Conservation (phyloP, 2,888 invertebrate genomes). For the Anthophora plumipes region DNA sequence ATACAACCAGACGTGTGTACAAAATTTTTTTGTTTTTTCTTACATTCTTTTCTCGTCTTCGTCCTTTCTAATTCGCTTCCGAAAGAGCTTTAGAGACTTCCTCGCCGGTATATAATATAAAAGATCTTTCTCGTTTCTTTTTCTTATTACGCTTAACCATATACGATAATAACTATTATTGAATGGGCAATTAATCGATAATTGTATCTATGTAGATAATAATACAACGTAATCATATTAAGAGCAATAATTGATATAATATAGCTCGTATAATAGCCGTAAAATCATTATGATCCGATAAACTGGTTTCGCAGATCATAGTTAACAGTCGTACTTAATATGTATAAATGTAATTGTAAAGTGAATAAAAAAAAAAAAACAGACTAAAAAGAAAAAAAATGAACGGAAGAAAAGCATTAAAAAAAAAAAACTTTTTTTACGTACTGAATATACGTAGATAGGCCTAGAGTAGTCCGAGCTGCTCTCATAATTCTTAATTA, state of each 20-base stretch:
- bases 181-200: constrained; percentile 64
- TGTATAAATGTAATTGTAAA: constrained; percentile 43
- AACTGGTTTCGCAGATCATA: constrained; percentile 48
- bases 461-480: constrained; percentile 80
- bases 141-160: constrained; percentile 61
- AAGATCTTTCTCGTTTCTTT: constrained; percentile 49
- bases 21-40: constrained; percentile 38
- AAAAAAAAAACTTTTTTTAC: constrained; percentile 66
- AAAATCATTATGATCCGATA: constrained; percentile 56
- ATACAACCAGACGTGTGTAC: constrained; percentile 38
- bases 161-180: constrained; percentile 61
- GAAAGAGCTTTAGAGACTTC: constrained; percentile 35
- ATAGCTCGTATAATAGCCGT: constrained; percentile 46
- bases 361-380: constrained; percentile 43
- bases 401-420: too few species aligned
- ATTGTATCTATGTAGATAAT: constrained; percentile 59
- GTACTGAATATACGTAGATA: constrained; percentile 75
- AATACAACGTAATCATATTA: constrained; percentile 58
- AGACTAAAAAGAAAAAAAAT: constrained; percentile 44
- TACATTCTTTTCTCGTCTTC: background rate
- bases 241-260: constrained; percentile 57
- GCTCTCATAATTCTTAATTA: constrained; percentile 68
- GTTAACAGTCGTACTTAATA: constrained; percentile 46
- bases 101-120: constrained; percentile 43
- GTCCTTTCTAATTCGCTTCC: constrained; percentile 9